Evolutionary conservation across 2,888 invertebrate species (phyloP).

Genomic region (Augiades crinisus): DNA sequence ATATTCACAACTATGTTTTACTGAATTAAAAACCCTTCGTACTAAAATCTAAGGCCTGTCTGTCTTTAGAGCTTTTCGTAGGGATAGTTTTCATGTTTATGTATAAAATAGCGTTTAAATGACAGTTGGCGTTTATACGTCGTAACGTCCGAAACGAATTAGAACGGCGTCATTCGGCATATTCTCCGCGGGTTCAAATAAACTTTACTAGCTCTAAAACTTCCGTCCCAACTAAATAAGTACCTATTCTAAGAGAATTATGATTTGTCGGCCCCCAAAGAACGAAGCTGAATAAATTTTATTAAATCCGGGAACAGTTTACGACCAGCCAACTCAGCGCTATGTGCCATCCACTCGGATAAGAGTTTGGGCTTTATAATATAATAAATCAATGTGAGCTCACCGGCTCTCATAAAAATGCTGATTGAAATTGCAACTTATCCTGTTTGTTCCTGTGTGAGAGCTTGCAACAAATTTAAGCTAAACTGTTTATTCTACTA

Average conservation of each 20-base stretch:
- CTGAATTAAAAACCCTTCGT: constrained; percentile 1
- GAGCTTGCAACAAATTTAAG: too few species aligned
- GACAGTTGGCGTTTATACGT: constrained; percentile 8
- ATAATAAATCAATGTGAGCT: constrained; percentile 20
- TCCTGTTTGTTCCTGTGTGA: too few species aligned
- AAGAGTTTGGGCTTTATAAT: constrained; percentile 20
- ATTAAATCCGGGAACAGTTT: constrained; percentile 75
- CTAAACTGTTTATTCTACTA: too few species aligned
- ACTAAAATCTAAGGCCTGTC: background rate
- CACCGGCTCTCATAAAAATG: background rate
- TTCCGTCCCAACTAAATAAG: constrained; percentile 72
- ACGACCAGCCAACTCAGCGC: constrained; percentile 69
- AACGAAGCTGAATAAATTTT: constrained; percentile 74
- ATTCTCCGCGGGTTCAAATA: constrained; percentile 58
- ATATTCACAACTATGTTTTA: too few species aligned
- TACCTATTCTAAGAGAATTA: constrained; percentile 71
- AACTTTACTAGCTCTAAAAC: constrained; percentile 73
- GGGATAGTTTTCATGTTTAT: constrained; percentile 19
- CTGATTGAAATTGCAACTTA: background rate
- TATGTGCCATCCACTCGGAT: constrained; percentile 47
- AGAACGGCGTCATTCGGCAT: constrained; percentile 34
- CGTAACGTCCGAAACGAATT: constrained; percentile 23
- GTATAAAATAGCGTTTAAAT: constrained; percentile 21
- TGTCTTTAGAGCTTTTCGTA: too few species aligned
- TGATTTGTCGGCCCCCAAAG: constrained; percentile 75